Evolutionary conservation across 2,113 vertebrate species (phyloP).

Genomic region (Taxidea taxus): DNA sequence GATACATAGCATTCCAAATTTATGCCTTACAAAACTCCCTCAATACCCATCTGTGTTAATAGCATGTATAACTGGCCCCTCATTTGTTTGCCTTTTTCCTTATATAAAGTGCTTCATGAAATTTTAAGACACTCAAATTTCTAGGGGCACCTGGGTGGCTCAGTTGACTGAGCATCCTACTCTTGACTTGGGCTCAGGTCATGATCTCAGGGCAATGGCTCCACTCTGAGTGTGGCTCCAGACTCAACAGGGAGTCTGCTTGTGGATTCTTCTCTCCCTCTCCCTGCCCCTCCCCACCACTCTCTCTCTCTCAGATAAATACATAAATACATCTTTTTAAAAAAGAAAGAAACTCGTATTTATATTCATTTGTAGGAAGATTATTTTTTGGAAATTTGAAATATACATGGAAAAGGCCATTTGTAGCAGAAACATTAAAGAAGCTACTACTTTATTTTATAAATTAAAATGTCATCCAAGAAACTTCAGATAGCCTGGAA

Average conservation of each 20-base stretch:
- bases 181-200: background rate
- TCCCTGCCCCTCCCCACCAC: background rate
- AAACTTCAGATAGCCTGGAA: background rate
- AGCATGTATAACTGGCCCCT: background rate
- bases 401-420: conserved; percentile 41
- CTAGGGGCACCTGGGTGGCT: background rate
- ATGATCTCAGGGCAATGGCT: background rate
- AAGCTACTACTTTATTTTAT: background rate
- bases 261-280: background rate
- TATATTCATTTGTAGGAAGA: background rate
- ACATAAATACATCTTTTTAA: background rate
- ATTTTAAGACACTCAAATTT: conserved; percentile 3
- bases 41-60: background rate
- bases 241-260: background rate
- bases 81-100: background rate
- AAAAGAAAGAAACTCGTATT: background rate
- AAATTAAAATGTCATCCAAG: background rate
- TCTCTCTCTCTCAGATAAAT: background rate
- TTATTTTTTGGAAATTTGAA: conserved; percentile 15
- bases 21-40: background rate
- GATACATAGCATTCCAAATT: background rate
- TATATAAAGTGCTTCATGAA: background rate
- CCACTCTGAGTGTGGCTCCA: background rate
- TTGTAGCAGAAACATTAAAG: conserved; percentile 20
- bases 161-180: background rate